Conservation (phyloP, 2,797 vertebrate genomes). For the Sarcoramphus papa region DNA sequence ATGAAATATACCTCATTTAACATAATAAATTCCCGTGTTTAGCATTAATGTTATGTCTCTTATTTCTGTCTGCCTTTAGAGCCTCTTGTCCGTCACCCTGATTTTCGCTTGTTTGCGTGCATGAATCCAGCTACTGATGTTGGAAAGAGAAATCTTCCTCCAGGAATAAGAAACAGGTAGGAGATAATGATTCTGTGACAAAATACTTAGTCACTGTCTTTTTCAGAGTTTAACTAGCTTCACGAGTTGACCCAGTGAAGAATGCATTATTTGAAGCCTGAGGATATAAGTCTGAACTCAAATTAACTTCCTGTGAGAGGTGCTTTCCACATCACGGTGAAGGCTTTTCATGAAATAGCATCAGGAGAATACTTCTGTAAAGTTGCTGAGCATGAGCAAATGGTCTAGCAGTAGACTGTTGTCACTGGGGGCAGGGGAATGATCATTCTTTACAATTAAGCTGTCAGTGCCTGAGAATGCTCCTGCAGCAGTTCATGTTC, state of each 20-base stretch:
- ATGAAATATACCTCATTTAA: neutral
- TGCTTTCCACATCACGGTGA: neutral
- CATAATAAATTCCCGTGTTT: neutral
- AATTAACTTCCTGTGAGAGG: neutral
- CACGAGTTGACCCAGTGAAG: neutral
- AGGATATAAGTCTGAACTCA: neutral
- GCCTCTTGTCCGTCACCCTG: constrained; percentile 87
- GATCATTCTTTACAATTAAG: neutral
- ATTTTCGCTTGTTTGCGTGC: constrained; percentile 94
- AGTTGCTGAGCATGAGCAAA: neutral
- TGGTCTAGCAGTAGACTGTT: neutral
- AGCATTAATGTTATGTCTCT: neutral
- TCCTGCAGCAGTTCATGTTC: neutral
- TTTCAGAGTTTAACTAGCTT: neutral
- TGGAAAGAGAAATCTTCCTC: constrained; percentile 94
- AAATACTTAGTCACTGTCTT: neutral
- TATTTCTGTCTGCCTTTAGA: constrained; percentile 71
- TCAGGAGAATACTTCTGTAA: neutral
- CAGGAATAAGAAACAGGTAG: constrained; percentile 94
- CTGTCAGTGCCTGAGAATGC: neutral
- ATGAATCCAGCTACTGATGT: constrained; percentile 99
- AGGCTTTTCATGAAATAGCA: neutral
- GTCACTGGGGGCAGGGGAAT: neutral
- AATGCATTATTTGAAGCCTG: neutral
- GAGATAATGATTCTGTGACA: neutral